Evolutionary conservation across 2,888 invertebrate genomes (phyloP).

Genomic region (Conistra vaccinii): DNA sequence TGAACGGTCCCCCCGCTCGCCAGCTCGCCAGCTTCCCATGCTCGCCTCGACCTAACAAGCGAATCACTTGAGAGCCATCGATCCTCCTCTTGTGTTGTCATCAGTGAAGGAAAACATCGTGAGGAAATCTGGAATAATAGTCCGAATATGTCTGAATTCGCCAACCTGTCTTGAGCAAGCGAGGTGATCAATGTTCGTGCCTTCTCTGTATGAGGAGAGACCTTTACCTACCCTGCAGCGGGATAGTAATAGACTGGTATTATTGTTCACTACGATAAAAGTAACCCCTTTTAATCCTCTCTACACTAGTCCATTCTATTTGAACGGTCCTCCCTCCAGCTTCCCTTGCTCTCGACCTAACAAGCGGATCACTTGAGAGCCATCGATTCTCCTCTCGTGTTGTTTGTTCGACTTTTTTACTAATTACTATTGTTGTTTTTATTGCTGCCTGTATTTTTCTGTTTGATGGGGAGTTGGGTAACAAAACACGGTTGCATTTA

Average conservation of each 20-base stretch:
- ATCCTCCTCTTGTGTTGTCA: conserved; percentile 39
- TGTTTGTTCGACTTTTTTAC: conserved; percentile 47
- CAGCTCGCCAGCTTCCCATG: conserved; percentile 8
- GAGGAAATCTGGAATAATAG: too few species aligned
- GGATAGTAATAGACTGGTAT: too few species aligned
- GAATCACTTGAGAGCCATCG: conserved; percentile 49
- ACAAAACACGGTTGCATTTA: not conserved
- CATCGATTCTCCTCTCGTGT: conserved; percentile 48
- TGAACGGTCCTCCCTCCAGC: conserved; percentile 6
- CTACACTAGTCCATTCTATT: conserved; percentile 1
- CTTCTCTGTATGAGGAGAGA: too few species aligned
- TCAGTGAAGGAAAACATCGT: too few species aligned
- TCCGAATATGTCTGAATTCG: too few species aligned
- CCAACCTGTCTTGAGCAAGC: too few species aligned
- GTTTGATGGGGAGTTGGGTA: not conserved
- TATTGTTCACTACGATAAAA: not conserved
- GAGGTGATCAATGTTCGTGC: too few species aligned
- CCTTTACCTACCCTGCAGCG: too few species aligned
- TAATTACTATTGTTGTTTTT: conserved; percentile 37
- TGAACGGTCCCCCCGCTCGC: not conserved
- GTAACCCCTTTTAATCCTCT: conserved; percentile 10
- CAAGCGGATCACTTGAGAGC: conserved; percentile 50
- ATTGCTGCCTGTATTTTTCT: conserved; percentile 4
- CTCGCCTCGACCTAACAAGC: conserved; percentile 55
- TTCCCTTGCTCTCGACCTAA: conserved; percentile 42